Evolutionary conservation across 2,113 vertebrate genomes (phyloP), one percentile per base, ranked within the genome.

Genomic region (Chauna torquata): DNA sequence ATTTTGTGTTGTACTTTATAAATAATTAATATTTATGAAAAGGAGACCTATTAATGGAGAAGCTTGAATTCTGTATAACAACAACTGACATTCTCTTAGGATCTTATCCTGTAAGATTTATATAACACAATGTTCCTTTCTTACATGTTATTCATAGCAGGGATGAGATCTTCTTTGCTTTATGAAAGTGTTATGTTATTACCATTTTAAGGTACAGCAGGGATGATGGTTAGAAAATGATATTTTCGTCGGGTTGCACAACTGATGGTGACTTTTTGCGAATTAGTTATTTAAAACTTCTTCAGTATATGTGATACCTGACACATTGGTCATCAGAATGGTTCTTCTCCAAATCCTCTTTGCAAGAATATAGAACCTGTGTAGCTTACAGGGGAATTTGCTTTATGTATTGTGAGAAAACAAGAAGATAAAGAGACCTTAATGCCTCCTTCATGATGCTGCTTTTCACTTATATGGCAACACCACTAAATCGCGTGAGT

Each of bases 51-150:
- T 6, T 14, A 71, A 62, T 20, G 6, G 14, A 69, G 78, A 75
- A 23, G 7, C 38, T 27, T 78, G 24, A 55, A 49, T 68, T 62
- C 28, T 71, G 4, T 42, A 4, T 28, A 23, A 62, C 15, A 81
- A 95, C 27, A 17, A 62, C 4, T 36, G 71, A 1, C 30, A 84
- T 24, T 5, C 12, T 72, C 71, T 55, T 12, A 54, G 17, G 74
- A 49, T 5, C 2, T 36, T 75, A 78, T 36, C 14, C 12, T 44
- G 34, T 59, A 71, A 85, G 89, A 45, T 20, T 0, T 13, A 5
- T 23, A 11, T 22, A 55, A 42, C 1, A 0, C 4, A 59, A 2
- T 6, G 11, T 5, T 36, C 3, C 40, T 44, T 69, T 72, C 36
- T n/a, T 24, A 25, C 3, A 4, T 5, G 11, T 47, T 86, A 5